Base-by-base conservation (phyloP, 2,888 invertebrate genomes). In the Zhengitettix transpicula region DNA sequence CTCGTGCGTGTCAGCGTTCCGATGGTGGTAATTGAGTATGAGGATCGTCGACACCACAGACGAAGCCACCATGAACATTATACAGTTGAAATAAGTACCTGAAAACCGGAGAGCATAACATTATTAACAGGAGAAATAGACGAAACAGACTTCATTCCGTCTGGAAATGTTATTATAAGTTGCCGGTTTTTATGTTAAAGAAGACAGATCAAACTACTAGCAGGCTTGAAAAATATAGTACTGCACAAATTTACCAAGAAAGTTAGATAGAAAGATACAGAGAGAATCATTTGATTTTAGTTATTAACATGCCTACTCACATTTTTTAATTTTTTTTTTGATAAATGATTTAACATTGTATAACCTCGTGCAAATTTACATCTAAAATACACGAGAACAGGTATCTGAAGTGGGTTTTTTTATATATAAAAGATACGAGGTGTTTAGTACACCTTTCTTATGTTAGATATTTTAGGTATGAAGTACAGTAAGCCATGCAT, bases 41-140 rank as follows among this genome's bases (percentile, higher is more conserved):
- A 96, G 87, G 73, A 97, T 96, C 66, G 96, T 97, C 75, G 94
- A 93, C 72, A 96, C 93, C 74, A 97, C 95, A 67, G 96, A 96
- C 70, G 95, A 91, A 70, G 96, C 95, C 77, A 96, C 95, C 95
- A 96, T 96, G 78, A 96, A 93, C 97, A 97, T 97, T 79, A 96
- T 96, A 80, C 95, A 95, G 81, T 96, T 96, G 83, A 97, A 97
- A 80, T 96, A 96, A 68, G 95, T 95, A 75, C 89, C 90, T 86
- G 78, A 66, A 76, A 59, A 44, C 52, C 47, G 47, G 47, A 47
- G n/a, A 47, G 12, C n/a, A 12, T 5, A 12, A 7, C n/a, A n/a
- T 47, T 47, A 47, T 47, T 14, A n/a, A 47, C n/a, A 47, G 47
- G n/a, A n/a, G 47, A 14, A 47, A n/a, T 47, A n/a, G n/a, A 47